These are phyloP conservation scores for Archivesica marissinica DNA, from an alignment of 1,140 invertebrate species.

Conservation along the genomic window DNA sequence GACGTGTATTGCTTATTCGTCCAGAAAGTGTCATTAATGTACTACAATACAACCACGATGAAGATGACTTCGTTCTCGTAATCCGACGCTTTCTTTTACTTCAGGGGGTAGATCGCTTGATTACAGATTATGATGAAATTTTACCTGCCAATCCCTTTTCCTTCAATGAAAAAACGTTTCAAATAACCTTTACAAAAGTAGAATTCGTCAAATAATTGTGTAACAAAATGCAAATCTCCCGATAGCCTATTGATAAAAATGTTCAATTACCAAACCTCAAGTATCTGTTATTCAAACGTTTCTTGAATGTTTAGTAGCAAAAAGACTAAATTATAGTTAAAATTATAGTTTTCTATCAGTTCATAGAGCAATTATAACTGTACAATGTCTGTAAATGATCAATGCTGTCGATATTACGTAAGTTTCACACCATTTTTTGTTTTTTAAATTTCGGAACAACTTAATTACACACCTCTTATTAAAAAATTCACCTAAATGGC, in stretches of 20 bases:
- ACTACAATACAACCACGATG: constrained; percentile 1
- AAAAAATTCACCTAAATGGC: not conserved
- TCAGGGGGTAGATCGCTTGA: constrained; percentile 27
- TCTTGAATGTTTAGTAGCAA: constrained; percentile 4
- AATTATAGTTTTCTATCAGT: too few relatives aligned
- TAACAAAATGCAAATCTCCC: constrained; percentile 28
- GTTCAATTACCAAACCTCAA: not conserved
- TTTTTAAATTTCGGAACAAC: constrained; percentile 9
- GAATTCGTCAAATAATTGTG: not conserved
- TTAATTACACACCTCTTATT: not conserved
- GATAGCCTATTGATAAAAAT: constrained; percentile 15
- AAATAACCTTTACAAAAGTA: constrained; percentile 15
- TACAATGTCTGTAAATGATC: not conserved
- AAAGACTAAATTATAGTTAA: constrained; percentile 4
- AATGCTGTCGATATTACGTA: not conserved
- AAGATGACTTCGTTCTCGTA: not conserved
- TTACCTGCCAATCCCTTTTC: not conserved
- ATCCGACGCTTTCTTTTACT: constrained; percentile 19
- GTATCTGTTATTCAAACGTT: too few relatives aligned
- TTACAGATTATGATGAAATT: constrained; percentile 9
- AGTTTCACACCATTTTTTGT: not conserved
- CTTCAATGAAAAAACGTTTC: not conserved
- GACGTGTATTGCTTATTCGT: constrained; percentile 8
- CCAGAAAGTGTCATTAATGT: not conserved
- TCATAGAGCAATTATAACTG: not conserved